Conservation (phyloP, 2,797 vertebrate genomes). For the Heliangelus exortis region DNA sequence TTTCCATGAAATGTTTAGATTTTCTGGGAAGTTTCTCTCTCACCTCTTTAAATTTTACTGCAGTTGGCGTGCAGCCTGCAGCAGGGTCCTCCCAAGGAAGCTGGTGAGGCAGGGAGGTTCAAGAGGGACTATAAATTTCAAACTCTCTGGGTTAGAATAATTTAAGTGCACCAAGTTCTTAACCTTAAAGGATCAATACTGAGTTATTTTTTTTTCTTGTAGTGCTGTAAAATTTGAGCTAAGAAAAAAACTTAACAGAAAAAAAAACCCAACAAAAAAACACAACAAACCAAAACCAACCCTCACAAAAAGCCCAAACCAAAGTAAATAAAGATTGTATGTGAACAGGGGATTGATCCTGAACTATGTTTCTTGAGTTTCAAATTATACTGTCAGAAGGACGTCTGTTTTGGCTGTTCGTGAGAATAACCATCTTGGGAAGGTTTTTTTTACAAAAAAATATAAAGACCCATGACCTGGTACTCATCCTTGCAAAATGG, state of each 20-base stretch:
- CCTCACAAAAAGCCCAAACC: not conserved
- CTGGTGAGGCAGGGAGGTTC: slow-evolving; percentile 84
- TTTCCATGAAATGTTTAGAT: slow-evolving; percentile 90
- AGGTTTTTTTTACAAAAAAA: slow-evolving; percentile 11
- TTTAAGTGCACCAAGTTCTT: slow-evolving; percentile 71
- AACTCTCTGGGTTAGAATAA: slow-evolving; percentile 81
- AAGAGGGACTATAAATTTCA: slow-evolving; percentile 86
- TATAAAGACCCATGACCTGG: not conserved
- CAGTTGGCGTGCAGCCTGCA: slow-evolving; percentile 88
- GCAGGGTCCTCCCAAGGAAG: slow-evolving; percentile 89
- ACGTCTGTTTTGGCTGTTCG: slow-evolving; percentile 14
- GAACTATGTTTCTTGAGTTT: slow-evolving; percentile 26
- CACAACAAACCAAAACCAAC: not conserved
- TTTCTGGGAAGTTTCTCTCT: slow-evolving; percentile 95
- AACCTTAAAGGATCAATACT: slow-evolving; percentile 75
- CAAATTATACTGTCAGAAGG: slow-evolving; percentile 14
- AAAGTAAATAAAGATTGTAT: slow-evolving; percentile 25
- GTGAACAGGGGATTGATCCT: not conserved
- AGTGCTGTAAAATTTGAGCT: slow-evolving; percentile 38
- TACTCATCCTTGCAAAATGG: slow-evolving; percentile 19
- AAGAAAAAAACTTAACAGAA: not conserved
- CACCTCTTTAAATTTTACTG: slow-evolving; percentile 99
- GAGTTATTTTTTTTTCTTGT: not conserved
- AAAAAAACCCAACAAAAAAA: not conserved
- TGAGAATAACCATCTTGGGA: not conserved